Evolutionary conservation across 1,140 invertebrate species (phyloP).

Genomic region (Adelges cooleyi): DNA sequence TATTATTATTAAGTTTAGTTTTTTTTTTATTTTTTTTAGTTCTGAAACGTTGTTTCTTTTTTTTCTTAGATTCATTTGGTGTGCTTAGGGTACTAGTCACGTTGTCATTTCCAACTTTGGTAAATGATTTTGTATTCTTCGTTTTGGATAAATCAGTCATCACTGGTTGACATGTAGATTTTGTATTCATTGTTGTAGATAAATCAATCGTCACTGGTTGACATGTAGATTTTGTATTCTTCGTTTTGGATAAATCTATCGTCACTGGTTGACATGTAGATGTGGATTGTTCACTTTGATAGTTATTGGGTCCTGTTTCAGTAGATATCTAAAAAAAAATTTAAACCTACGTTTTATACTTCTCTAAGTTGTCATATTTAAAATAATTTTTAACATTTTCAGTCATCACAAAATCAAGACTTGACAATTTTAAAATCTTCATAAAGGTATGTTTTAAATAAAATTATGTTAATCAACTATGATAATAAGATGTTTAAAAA

Average conservation of each 20-base stretch:
- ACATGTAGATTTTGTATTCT: not conserved
- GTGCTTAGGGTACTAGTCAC: not conserved
- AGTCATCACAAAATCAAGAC: no score
- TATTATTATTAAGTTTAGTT: not conserved
- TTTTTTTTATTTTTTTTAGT: not conserved
- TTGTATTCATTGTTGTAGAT: not conserved
- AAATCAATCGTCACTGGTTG: not conserved
- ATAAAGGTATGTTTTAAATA: no score
- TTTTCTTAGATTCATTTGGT: not conserved
- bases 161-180: not conserved
- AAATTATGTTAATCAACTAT: no score
- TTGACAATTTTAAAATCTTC: no score
- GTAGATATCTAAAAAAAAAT: slow-evolving; percentile 16
- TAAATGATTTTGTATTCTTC: not conserved
- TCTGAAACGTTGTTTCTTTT: not conserved
- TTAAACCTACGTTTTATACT: no score
- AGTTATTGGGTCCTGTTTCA: not conserved
- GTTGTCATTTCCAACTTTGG: not conserved
- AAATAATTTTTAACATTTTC: no score
- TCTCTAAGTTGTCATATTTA: no score
- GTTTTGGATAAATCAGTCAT: not conserved
- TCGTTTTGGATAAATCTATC: not conserved
- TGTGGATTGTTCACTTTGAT: slow-evolving; percentile 10
- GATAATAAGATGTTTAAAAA: no score
- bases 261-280: not conserved